Evolutionary conservation across 2,888 invertebrate species (phyloP), one percentile per base, ranked within the genome.

Genomic region (Coenonympha glycerion): DNA sequence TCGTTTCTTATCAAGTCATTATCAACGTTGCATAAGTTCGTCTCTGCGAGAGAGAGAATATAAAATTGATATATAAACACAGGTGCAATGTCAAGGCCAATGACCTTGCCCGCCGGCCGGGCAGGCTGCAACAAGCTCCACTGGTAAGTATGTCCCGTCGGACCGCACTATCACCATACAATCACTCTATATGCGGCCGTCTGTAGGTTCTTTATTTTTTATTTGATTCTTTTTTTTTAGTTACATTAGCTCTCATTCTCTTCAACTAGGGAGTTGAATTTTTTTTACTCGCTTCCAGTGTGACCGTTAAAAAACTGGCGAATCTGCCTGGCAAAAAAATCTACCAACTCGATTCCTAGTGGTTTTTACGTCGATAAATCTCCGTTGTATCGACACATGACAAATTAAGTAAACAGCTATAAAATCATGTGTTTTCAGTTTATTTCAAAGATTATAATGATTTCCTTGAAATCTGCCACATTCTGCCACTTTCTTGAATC

Each of bases 21-120:
- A 18, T 36, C 19, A 37, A 37, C 18, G 26, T 46, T 46, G 37
- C 46, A 28, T 46, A 46, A 46, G 28, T 13, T 19, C 19, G 26
- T 28, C 33, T 36, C 18, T 19, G 36, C 28, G 31, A 47, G 45
- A 41, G 47, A 45, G 40, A 48, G 47, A 52, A 44, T 48, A 48
- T 69, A 68, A 64, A 76, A 72, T 70, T 69, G 68, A 63, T 53
- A 65, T 69, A 67, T 69, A 66, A 73, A 71, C 67, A 69, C 56
- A 68, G 64, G 74, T 74, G 71, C 81, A 82, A 74, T 82, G 81
- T 83, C 82, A 82, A 79, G 77, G 82, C 75, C 68, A 75, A 66
- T 81, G 82, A 82, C 82, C 81, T 76, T 73, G 54, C 37, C 19
- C 54, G 26, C 24, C 9, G 37, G n/a, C n/a, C 52, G 55, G 47